Evolutionary conservation across 1,140 invertebrate species (phyloP).

Genomic region (Halictus rubicundus): DNA sequence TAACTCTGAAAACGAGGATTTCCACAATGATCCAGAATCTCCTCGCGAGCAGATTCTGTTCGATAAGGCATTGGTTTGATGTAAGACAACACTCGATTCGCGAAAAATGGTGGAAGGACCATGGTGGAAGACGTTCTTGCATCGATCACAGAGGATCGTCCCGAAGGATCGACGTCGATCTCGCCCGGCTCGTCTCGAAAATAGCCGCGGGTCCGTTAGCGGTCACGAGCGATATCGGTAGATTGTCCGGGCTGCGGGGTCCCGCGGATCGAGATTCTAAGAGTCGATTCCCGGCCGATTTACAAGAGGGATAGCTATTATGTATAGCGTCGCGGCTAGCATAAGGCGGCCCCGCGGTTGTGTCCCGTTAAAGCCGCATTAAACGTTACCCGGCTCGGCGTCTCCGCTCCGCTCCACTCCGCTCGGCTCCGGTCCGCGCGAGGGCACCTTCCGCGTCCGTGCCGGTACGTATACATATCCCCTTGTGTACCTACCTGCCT

Average conservation of each 20-base stretch:
- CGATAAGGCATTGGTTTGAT: no score
- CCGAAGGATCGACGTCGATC: constrained; percentile 25
- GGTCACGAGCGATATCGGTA: constrained; percentile 50
- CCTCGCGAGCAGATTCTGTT: no score
- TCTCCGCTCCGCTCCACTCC: constrained; percentile 8
- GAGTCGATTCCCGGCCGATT: constrained; percentile 51
- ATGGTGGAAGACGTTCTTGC: constrained; percentile 13
- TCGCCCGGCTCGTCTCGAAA: not conserved
- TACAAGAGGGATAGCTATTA: constrained; percentile 42
- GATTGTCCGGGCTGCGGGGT: constrained; percentile 27
- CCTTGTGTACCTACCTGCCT: constrained; percentile 35
- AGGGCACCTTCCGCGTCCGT: constrained; percentile 29
- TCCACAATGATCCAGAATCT: no score
- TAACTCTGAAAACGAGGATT: no score
- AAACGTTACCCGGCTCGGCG: constrained; percentile 29
- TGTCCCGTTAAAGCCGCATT: constrained; percentile 45
- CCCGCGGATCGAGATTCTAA: constrained; percentile 53
- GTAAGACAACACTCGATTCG: no score
- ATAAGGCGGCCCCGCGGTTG: constrained; percentile 6
- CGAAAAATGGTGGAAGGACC: no score
- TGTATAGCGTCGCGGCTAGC: constrained; percentile 29
- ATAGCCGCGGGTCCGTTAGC: constrained; percentile 41
- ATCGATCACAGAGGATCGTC: constrained; percentile 17
- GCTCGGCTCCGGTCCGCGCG: not conserved
- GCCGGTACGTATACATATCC: constrained; percentile 39